Conservation (phyloP, 2,888 invertebrate species). For the Megamerina dolium region DNA sequence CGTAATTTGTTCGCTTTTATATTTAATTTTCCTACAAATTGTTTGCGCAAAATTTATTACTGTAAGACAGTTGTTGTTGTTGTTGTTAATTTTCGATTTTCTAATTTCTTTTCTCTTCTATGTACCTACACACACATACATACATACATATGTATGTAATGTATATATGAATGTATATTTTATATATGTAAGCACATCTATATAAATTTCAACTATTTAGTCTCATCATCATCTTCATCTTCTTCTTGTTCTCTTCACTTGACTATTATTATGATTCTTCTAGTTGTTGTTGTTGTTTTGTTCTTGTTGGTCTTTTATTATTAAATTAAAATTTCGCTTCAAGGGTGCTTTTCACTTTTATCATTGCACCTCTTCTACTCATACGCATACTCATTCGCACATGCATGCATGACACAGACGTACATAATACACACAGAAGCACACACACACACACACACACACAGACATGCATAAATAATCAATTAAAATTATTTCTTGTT, state of each 20-base stretch:
- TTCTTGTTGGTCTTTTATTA: too few relatives aligned
- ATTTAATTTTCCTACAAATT: too few relatives aligned
- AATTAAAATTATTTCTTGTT: background rate
- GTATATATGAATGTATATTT: background rate
- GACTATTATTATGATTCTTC: background rate
- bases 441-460: background rate
- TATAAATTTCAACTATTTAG: too few relatives aligned
- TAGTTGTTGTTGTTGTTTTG: background rate
- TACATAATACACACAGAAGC: too few relatives aligned
- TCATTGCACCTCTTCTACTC: background rate
- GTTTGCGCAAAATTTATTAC: too few relatives aligned
- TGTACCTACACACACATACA: conserved; percentile 1
- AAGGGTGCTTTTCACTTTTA: background rate
- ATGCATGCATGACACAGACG: too few relatives aligned
- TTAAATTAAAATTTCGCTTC: too few relatives aligned
- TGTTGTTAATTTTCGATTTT: too few relatives aligned
- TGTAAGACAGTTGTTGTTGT: too few relatives aligned
- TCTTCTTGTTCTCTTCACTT: background rate
- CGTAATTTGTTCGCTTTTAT: too few relatives aligned
- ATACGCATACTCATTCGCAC: background rate
- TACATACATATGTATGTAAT: background rate
- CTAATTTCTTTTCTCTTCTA: too few relatives aligned
- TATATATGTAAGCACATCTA: background rate
- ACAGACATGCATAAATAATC: background rate
- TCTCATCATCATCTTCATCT: too few relatives aligned